Evolutionary conservation across 2,888 invertebrate genomes (phyloP).

Genomic region (Lepeophtheirus nordmannii): DNA sequence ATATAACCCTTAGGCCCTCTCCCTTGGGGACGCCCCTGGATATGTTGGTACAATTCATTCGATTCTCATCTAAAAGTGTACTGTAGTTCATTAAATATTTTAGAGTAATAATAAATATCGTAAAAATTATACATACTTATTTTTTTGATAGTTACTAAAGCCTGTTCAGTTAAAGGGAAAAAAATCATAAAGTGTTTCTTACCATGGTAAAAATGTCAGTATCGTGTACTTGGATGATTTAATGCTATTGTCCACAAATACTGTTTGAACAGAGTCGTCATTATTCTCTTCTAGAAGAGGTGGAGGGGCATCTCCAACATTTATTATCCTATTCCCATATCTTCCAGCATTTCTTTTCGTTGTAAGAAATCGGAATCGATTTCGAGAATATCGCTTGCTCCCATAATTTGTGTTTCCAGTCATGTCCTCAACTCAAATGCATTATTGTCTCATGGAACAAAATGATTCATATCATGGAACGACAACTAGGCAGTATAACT

Average conservation of each 20-base stretch:
- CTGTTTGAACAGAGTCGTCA: neutral
- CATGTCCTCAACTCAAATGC: neutral
- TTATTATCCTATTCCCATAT: neutral
- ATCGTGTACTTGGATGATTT: neutral
- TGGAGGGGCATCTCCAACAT: neutral
- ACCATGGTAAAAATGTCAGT: slow-evolving; percentile 3
- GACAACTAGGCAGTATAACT: too few species aligned
- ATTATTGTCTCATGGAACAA: neutral
- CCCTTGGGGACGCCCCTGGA: too few species aligned
- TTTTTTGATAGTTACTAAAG: too few species aligned
- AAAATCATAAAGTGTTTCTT: neutral
- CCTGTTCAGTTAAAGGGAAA: neutral
- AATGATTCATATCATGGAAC: neutral
- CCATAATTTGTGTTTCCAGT: neutral
- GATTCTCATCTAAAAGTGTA: too few species aligned
- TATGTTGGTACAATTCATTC: too few species aligned
- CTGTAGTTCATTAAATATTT: too few species aligned
- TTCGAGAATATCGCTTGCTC: neutral
- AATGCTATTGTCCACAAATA: slow-evolving; percentile 10
- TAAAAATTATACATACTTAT: too few species aligned
- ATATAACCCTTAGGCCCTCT: too few species aligned
- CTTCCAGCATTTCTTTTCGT: neutral
- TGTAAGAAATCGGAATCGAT: slow-evolving; percentile 4
- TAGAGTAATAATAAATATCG: too few species aligned
- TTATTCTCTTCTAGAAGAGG: neutral